phyloP scores from a whole-genome alignment of 1,140 invertebrate genomes.

The Doryteuthis pealeii region DNA sequence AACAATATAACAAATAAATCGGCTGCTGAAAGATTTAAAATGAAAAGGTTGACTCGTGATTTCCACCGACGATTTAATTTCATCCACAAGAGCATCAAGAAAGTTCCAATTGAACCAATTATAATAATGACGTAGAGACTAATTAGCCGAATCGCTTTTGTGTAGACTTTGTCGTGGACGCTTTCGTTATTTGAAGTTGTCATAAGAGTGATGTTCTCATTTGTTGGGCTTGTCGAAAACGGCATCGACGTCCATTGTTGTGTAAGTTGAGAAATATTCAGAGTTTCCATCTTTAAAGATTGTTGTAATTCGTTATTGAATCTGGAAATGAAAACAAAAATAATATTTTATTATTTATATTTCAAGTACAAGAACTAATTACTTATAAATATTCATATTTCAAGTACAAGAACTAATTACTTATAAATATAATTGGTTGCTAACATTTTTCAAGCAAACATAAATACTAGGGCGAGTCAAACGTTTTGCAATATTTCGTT shows the following conservation, averaged over 20 bases:
- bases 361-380: too few relatives aligned
- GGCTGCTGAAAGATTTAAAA: conserved; percentile 56
- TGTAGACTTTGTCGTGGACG: conserved; percentile 41
- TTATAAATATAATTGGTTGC: too few relatives aligned
- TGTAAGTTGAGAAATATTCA: too few relatives aligned
- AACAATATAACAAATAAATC: conserved; percentile 55
- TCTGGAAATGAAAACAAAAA: too few relatives aligned
- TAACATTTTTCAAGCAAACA: too few relatives aligned
- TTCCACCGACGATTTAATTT: conserved; percentile 38
- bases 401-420: too few relatives aligned
- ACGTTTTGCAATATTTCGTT: too few relatives aligned
- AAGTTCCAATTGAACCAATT: conserved; percentile 40
- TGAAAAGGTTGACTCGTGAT: conserved; percentile 53
- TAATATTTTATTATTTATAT: too few relatives aligned
- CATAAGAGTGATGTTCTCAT: background rate
- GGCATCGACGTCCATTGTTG: background rate
- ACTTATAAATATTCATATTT: too few relatives aligned
- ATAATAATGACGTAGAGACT: conserved; percentile 40
- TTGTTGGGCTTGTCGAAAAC: background rate
- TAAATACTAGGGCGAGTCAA: too few relatives aligned
- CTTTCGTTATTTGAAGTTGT: background rate
- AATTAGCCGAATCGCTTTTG: conserved; percentile 32
- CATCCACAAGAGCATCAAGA: conserved; percentile 48
- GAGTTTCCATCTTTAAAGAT: too few relatives aligned
- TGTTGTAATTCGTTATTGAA: too few relatives aligned